Evolutionary conservation across 2,797 vertebrate species (phyloP), one percentile per base, ranked within the genome.

Genomic region (Paramormyrops hopkinsi): DNA sequence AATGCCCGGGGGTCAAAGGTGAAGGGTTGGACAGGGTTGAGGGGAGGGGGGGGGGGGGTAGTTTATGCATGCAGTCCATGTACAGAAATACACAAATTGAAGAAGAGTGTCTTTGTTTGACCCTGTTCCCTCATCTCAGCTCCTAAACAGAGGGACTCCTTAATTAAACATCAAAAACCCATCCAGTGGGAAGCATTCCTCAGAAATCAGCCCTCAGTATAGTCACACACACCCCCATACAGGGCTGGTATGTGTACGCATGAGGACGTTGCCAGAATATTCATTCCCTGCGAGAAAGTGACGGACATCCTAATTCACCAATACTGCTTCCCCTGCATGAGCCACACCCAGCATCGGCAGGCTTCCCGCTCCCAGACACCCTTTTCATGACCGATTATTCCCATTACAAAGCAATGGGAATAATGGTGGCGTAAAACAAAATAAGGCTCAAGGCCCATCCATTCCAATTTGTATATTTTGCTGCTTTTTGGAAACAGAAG

Each of bases 91-190:
- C 33, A 41, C 33, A 37, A 69, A 33, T 6, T 53, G 7, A 54
- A 37, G 51, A 86, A 25, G 51, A 50, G 44, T 54, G 19, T 51
- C 46, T 86, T 73, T 8, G 25, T 69, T 3, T 56, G 6, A 54
- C 69, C 51, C 7, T 84, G 11, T 48, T 90, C 37, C 86, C 88
- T 90, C 51, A 19, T 86, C 84, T 90, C 85, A 87, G 53, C 62
- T 73, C 50, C 46, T 83, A 44, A 82, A 88, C 89, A 65, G 14
- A n/a, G 76, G 37, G 4, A 1, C 2, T 94, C 94, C 93, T 89
- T 92, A 94, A 94, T 93, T 93, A 93, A 91, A 94, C 95, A 93
- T 95, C 93, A 95, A 93, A 95, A 92, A 90, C 91, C 22, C 85
- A 17, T 53, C 29, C 91, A 37, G 82, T 90, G 91, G 90, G 92